These are phyloP conservation scores for Oncorhynchus mykiss DNA, from an alignment of 2,113 vertebrate genomes.

Conservation along the genomic window DNA sequence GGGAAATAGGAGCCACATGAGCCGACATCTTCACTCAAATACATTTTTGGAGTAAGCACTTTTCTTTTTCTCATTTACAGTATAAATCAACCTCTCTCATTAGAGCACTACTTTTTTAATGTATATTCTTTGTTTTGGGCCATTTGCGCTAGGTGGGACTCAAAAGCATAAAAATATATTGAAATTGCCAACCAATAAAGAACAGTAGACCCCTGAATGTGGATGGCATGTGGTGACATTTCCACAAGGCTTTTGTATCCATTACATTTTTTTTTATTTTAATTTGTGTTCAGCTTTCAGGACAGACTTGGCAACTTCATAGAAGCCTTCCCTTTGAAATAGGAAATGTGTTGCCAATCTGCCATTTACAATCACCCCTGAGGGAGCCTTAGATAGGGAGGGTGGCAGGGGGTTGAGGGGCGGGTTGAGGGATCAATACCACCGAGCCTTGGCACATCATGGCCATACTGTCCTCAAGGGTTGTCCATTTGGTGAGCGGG, in stretches of 20 bases:
- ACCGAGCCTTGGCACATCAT: slow-evolving; percentile 9
- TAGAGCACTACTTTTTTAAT: slow-evolving; percentile 1
- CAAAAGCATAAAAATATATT: not conserved
- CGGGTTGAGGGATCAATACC: slow-evolving; percentile 30
- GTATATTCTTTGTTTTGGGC: slow-evolving; percentile 1
- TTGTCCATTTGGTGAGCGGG: not conserved
- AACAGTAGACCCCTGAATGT: slow-evolving; percentile 8
- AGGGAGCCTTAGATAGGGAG: slow-evolving; percentile 19
- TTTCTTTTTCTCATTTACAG: slow-evolving; percentile 5
- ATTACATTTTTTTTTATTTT: slow-evolving; percentile 29
- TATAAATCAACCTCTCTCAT: slow-evolving; percentile 13
- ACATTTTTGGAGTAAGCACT: slow-evolving; percentile 8
- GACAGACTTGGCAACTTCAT: slow-evolving; percentile 29
- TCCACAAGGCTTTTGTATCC: slow-evolving; percentile 20
- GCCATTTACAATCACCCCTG: slow-evolving; percentile 37
- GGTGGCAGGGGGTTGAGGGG: not conserved
- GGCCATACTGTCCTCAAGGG: not conserved
- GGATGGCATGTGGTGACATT: slow-evolving; percentile 24
- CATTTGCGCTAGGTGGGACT: not conserved
- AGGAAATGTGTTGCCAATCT: slow-evolving; percentile 43
- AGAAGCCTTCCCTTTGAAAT: slow-evolving; percentile 34
- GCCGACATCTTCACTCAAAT: slow-evolving; percentile 16
- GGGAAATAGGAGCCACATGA: slow-evolving; percentile 5
- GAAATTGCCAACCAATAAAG: slow-evolving; percentile 18
- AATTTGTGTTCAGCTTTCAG: slow-evolving; percentile 30